phyloP scores from a whole-genome alignment of 2,888 invertebrate genomes.

The Bhutanitis thaidina region DNA sequence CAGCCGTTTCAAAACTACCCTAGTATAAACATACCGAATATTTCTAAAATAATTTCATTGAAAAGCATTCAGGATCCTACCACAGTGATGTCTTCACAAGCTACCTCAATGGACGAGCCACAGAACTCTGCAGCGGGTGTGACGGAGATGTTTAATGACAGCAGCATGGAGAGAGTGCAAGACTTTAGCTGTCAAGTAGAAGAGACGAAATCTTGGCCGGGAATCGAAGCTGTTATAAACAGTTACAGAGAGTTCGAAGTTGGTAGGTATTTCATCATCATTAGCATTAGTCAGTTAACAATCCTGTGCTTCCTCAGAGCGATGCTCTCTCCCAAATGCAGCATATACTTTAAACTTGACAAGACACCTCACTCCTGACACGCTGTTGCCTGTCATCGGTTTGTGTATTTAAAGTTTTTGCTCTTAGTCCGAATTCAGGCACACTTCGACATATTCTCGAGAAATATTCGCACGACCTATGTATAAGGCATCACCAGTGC shows the following conservation, averaged over 20 bases:
- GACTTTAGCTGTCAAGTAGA: slow-evolving; percentile 51
- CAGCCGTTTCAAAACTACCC: slow-evolving; percentile 39
- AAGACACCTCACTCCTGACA: too few relatives aligned
- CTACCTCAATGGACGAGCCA: slow-evolving; percentile 70
- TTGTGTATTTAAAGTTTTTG: too few relatives aligned
- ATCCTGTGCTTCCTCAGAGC: too few relatives aligned
- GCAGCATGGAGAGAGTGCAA: slow-evolving; percentile 26
- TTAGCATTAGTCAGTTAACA: too few relatives aligned
- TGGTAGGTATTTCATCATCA: slow-evolving; percentile 50
- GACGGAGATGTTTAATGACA: slow-evolving; percentile 34
- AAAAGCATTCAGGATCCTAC: slow-evolving; percentile 45
- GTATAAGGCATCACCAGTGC: too few relatives aligned
- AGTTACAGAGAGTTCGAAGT: slow-evolving; percentile 74
- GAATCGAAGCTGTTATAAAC: slow-evolving; percentile 67
- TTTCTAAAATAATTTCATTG: slow-evolving; percentile 63
- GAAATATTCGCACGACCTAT: too few relatives aligned
- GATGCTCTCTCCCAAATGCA: too few relatives aligned
- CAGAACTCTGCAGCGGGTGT: slow-evolving; percentile 53
- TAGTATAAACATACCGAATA: slow-evolving; percentile 61
- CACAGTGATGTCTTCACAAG: slow-evolving; percentile 40
- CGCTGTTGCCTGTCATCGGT: too few relatives aligned
- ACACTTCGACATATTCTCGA: too few relatives aligned
- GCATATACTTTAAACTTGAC: too few relatives aligned
- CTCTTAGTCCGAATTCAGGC: too few relatives aligned
- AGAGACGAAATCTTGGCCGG: slow-evolving; percentile 61